A percentile compares a stretch with the other conserved stretches of the same genome.
Conservation (phyloP, 2,888 invertebrate genomes). For the Melitaea athalia region DNA sequence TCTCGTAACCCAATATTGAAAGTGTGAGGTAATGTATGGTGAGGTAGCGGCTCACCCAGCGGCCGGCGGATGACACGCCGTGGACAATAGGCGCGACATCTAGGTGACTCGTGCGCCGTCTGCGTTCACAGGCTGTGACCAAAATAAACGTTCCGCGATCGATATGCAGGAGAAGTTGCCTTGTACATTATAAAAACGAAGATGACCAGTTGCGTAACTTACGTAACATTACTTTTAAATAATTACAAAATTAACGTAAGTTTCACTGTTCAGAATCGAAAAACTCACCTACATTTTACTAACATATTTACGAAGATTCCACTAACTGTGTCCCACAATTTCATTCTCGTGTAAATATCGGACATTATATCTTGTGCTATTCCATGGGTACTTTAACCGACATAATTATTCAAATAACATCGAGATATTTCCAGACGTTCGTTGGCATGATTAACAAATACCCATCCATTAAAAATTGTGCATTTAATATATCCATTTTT, state of each 20-base stretch:
- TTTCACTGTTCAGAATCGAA: background rate
- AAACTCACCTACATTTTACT: too few species aligned
- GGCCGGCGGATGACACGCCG: conserved; percentile 60
- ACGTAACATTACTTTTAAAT: conserved; percentile 28
- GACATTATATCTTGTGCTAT: too few species aligned
- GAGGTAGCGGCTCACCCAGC: conserved; percentile 72
- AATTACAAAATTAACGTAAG: conserved; percentile 10
- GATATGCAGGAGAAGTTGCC: conserved; percentile 29
- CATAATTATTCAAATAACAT: too few species aligned
- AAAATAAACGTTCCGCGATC: conserved; percentile 39
- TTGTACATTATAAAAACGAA: conserved; percentile 25
- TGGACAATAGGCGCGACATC: conserved; percentile 80
- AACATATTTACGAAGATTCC: too few species aligned
- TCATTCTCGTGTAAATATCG: too few species aligned
- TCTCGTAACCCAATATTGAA: conserved; percentile 82
- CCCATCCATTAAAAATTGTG: too few species aligned
- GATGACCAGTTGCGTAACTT: conserved; percentile 27
- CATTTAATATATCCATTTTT: too few species aligned
- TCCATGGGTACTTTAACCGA: too few species aligned
- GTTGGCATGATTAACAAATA: too few species aligned
- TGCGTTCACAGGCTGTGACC: conserved; percentile 69
- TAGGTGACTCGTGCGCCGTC: conserved; percentile 74
- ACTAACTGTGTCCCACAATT: too few species aligned
- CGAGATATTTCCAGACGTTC: too few species aligned
- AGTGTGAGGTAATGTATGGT: conserved; percentile 78